Percentiles rank a stretch among this genome's conserved stretches.
These are phyloP conservation scores for Calephelis nemesis DNA, from an alignment of 1,140 invertebrate species.

Conservation along the genomic window DNA sequence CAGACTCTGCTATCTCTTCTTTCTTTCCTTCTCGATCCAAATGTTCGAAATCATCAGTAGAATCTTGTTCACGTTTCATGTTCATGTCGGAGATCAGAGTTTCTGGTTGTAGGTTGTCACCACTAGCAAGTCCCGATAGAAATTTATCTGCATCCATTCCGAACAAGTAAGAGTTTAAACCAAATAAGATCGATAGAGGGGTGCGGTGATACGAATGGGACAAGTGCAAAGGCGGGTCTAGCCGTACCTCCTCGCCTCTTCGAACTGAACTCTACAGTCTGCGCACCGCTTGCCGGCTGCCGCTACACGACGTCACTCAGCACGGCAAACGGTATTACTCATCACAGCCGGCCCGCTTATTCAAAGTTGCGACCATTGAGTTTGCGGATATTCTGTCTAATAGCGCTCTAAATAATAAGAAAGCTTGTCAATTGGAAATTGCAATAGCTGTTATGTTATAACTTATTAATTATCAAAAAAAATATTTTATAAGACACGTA, in stretches of 20 bases:
- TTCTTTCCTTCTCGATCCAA: constrained; percentile 77
- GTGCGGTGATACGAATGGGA: constrained; percentile 51
- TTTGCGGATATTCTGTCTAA: constrained; percentile 34
- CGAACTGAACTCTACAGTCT: constrained; percentile 52
- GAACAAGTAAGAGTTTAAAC: constrained; percentile 30
- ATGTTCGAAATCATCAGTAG: constrained; percentile 86
- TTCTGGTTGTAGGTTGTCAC: constrained; percentile 43
- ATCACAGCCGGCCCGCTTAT: constrained; percentile 47
- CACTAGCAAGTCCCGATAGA: constrained; percentile 56
- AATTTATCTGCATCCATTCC: constrained; percentile 62
- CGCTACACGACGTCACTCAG: constrained; percentile 71
- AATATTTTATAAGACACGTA: background rate
- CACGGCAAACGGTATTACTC: constrained; percentile 70
- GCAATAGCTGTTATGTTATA: background rate
- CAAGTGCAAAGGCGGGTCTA: constrained; percentile 46
- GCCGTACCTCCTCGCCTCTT: constrained; percentile 55
- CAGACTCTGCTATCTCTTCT: constrained; percentile 54
- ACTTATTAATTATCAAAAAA: background rate
- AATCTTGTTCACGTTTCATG: constrained; percentile 83
- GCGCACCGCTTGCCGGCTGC: constrained; percentile 48
- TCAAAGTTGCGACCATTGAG: constrained; percentile 42
- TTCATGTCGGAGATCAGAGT: constrained; percentile 32
- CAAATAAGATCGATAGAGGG: constrained; percentile 52
- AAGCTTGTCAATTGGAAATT: background rate
- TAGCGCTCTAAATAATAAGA: constrained; percentile 9